Conservation (phyloP, 1,140 invertebrate genomes). For the Akabosia matsudoensis region DNA sequence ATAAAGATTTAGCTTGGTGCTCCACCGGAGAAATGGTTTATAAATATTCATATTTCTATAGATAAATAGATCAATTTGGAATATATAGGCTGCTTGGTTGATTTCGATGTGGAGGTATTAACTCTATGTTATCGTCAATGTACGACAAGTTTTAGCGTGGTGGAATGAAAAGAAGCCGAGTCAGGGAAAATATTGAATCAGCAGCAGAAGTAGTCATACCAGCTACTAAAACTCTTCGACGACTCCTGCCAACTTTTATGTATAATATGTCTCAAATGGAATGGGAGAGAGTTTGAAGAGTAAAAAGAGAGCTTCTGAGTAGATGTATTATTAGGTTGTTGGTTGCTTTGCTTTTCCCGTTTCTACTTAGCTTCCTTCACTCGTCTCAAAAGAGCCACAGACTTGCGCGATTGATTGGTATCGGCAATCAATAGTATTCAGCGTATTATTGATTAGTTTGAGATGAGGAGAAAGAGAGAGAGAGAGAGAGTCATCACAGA, state of each 20-base stretch:
- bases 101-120: conserved; percentile 1
- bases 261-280: conserved; percentile 24
- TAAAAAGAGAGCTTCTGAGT: conserved; percentile 15
- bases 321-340: conserved; percentile 16
- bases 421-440: conserved; percentile 47
- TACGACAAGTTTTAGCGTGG: neutral
- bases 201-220: neutral
- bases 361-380: neutral
- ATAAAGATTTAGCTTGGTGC: neutral
- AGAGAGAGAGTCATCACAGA: conserved; percentile 48
- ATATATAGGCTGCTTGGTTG: neutral
- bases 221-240: conserved; percentile 10
- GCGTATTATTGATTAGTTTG: conserved; percentile 48
- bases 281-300: conserved; percentile 14
- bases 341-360: conserved; percentile 12
- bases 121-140: neutral
- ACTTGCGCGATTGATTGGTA: conserved; percentile 47
- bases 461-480: conserved; percentile 48
- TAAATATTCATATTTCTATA: neutral
- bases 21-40: neutral
- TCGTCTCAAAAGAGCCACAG: conserved; percentile 34
- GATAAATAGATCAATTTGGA: neutral
- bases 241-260: conserved; percentile 23
- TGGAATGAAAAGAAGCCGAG: no score
- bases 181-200: no score